Conservation (phyloP, 64 coral and sea anemone genomes). For the Cladopsammia gracilis region DNA sequence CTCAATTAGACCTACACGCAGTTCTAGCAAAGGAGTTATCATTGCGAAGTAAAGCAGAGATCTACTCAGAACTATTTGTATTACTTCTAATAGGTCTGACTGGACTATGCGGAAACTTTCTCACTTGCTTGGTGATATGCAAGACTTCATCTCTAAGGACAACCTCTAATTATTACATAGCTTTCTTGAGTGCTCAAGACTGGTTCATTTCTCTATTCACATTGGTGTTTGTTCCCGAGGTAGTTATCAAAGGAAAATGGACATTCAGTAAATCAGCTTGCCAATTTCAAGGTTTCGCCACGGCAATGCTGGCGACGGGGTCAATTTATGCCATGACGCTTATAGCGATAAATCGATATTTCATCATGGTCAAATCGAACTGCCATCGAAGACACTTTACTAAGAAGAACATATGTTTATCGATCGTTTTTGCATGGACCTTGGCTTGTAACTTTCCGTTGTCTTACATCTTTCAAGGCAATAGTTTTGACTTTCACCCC, state of each 20-base stretch:
- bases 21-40: neutral
- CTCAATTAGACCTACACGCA: neutral
- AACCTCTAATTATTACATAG: conserved; percentile 33
- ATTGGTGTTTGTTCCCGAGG: neutral
- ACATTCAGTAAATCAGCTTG: conserved; percentile 28
- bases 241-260: conserved; percentile 45
- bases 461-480: conserved; percentile 53
- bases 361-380: conserved; percentile 49
- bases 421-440: conserved; percentile 47
- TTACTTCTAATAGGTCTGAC: neutral
- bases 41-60: neutral
- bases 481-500: conserved; percentile 69
- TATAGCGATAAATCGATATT: conserved; percentile 64
- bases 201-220: neutral
- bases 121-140: neutral
- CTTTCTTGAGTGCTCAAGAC: neutral
- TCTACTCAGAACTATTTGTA: neutral
- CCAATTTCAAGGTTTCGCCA: conserved; percentile 63
- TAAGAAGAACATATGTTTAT: conserved; percentile 24
- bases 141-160: conserved; percentile 12
- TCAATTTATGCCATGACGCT: conserved; percentile 56
- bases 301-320: conserved; percentile 26
- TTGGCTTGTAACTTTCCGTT: conserved; percentile 55
- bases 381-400: conserved; percentile 41
- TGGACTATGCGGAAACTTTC: conserved; percentile 10